These are phyloP conservation scores for Morinoia aosen DNA, from an alignment of 2,888 invertebrate genomes.

Conservation along the genomic window DNA sequence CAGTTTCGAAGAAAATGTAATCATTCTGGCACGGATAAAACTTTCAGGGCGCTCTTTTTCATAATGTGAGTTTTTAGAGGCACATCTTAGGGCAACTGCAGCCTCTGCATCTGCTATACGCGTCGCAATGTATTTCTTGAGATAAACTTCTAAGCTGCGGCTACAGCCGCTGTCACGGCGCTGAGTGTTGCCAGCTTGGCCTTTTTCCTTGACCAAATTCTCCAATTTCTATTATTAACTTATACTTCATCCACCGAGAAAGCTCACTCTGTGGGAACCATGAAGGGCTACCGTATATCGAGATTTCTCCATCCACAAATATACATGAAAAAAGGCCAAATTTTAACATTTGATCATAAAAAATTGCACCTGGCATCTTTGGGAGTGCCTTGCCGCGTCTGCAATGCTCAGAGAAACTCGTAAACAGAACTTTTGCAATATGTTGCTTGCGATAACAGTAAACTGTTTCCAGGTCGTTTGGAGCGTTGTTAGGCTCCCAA, in stretches of 20 bases:
- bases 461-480: constrained; percentile 33
- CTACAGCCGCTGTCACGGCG: not conserved
- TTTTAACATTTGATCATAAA: no score
- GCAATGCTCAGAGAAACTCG: not conserved
- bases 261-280: no score
- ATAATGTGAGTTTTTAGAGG: not conserved
- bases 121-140: not conserved
- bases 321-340: no score
- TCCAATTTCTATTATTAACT: no score
- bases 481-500: constrained; percentile 19
- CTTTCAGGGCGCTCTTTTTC: not conserved
- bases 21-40: not conserved
- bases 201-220: no score
- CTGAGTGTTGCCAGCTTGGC: no score
- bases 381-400: not conserved
- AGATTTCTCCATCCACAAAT: no score
- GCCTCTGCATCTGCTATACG: not conserved
- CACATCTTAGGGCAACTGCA: not conserved
- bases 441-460: constrained; percentile 32
- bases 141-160: not conserved
- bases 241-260: no score
- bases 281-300: no score
- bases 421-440: constrained; percentile 32
- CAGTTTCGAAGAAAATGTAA: not conserved
- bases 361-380: no score